phyloP scores from a whole-genome alignment of 2,888 invertebrate species.

The Cryptus armator region DNA sequence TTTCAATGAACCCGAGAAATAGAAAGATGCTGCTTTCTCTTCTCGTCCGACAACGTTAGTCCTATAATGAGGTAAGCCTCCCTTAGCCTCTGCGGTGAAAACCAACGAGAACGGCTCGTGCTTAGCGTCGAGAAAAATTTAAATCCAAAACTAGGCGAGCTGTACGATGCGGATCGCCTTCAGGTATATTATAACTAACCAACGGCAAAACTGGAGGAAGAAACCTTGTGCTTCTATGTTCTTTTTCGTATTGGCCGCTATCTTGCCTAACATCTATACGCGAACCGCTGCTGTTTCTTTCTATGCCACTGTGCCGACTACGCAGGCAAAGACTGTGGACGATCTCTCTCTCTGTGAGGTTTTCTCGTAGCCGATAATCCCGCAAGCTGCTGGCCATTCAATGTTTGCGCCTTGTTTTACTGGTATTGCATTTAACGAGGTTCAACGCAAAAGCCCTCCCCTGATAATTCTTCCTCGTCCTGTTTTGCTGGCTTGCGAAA shows the following conservation, averaged over 20 bases:
- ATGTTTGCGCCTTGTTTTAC: slow-evolving; percentile 82
- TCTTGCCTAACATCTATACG: slow-evolving; percentile 73
- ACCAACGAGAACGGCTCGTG: slow-evolving; percentile 38
- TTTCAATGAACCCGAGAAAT: slow-evolving; percentile 20
- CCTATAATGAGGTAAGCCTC: slow-evolving; percentile 48
- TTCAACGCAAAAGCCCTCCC: slow-evolving; percentile 70
- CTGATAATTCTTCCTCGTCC: slow-evolving; percentile 7
- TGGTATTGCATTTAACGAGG: slow-evolving; percentile 83
- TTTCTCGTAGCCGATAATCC: slow-evolving; percentile 63
- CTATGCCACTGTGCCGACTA: slow-evolving; percentile 16
- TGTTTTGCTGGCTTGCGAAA: slow-evolving; percentile 36
- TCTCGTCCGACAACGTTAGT: slow-evolving; percentile 24
- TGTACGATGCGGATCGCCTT: slow-evolving; percentile 64
- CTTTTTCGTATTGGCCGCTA: slow-evolving; percentile 77
- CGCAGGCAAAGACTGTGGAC: slow-evolving; percentile 40
- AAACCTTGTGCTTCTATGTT: slow-evolving; percentile 17
- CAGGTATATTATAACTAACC: slow-evolving; percentile 72
- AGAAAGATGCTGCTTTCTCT: slow-evolving; percentile 8
- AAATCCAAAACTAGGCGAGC: slow-evolving; percentile 73
- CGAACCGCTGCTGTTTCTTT: slow-evolving; percentile 42
- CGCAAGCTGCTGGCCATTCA: slow-evolving; percentile 70
- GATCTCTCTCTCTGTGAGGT: neutral
- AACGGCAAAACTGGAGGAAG: slow-evolving; percentile 1
- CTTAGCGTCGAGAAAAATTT: slow-evolving; percentile 67
- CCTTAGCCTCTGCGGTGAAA: neutral